Evolutionary conservation across 2,113 vertebrate species (phyloP).

Genomic region (Suricata suricatta): DNA sequence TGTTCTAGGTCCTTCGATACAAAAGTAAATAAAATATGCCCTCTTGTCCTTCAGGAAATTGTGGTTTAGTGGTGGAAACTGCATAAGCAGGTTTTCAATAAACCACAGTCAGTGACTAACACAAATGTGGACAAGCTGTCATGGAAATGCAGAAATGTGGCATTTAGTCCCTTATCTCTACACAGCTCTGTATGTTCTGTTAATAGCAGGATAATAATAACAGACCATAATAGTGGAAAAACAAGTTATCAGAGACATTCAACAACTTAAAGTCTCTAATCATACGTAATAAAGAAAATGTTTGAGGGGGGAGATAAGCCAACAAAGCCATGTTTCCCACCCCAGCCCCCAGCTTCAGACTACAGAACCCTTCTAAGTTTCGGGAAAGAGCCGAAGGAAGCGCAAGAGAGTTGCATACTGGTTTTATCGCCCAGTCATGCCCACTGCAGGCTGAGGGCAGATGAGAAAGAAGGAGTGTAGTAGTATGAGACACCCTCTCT

Average conservation of each 20-base stretch:
- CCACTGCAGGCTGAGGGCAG: rapidly evolving
- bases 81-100: neutral
- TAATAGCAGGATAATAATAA: neutral
- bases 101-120: neutral
- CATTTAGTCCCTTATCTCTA: neutral
- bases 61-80: neutral
- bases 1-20: neutral
- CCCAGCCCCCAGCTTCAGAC: rapidly evolving
- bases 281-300: neutral
- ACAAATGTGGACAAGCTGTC: neutral
- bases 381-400: neutral
- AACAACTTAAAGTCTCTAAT: neutral
- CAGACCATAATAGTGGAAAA: neutral
- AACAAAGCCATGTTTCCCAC: neutral
- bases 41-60: neutral
- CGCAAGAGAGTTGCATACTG: neutral
- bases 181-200: neutral
- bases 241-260: neutral
- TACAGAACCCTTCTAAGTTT: neutral
- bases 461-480: rapidly evolving
- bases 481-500: neutral
- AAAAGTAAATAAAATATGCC: neutral
- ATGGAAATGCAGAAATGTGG: neutral
- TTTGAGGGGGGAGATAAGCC: neutral
- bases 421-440: rapidly evolving